Percentiles rank a stretch among this genome's conserved stretches.
Conservation (phyloP, 1,140 invertebrate species). For the Polypedilum pembai region DNA sequence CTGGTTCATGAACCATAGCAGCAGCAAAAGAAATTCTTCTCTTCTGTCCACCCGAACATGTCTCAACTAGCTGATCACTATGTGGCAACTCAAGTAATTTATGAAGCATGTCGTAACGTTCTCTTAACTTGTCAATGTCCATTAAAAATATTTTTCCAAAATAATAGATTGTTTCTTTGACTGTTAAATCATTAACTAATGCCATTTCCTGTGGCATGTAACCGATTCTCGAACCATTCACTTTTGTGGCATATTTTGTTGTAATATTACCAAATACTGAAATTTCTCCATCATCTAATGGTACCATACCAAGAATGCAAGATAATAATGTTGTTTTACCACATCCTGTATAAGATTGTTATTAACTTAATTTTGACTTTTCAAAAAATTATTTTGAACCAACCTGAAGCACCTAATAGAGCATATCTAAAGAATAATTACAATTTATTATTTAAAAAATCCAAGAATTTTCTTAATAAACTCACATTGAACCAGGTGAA, state of each 20-base stretch:
- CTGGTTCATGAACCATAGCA: conserved; percentile 70
- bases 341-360: conserved; percentile 36
- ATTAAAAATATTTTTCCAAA: conserved; percentile 77
- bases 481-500: conserved; percentile 46
- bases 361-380: not conserved
- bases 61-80: conserved; percentile 48
- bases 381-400: not conserved
- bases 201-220: conserved; percentile 81
- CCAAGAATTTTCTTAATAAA: conserved; percentile 30
- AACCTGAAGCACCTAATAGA: not conserved
- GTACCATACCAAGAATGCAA: conserved; percentile 66
- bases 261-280: conserved; percentile 67
- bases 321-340: conserved; percentile 72
- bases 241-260: conserved; percentile 56
- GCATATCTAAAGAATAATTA: not conserved
- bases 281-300: conserved; percentile 61
- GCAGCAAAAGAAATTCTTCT: conserved; percentile 72
- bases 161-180: conserved; percentile 69
- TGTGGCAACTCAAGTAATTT: conserved; percentile 61
- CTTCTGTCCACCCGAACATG: conserved; percentile 75
- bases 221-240: conserved; percentile 62
- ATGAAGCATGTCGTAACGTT: conserved; percentile 55
- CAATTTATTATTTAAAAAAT: not conserved
- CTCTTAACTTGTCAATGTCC: conserved; percentile 50
- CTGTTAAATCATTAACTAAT: conserved; percentile 71